Conservation (phyloP, 2,797 vertebrate genomes). For the Lacerta bilineata region DNA sequence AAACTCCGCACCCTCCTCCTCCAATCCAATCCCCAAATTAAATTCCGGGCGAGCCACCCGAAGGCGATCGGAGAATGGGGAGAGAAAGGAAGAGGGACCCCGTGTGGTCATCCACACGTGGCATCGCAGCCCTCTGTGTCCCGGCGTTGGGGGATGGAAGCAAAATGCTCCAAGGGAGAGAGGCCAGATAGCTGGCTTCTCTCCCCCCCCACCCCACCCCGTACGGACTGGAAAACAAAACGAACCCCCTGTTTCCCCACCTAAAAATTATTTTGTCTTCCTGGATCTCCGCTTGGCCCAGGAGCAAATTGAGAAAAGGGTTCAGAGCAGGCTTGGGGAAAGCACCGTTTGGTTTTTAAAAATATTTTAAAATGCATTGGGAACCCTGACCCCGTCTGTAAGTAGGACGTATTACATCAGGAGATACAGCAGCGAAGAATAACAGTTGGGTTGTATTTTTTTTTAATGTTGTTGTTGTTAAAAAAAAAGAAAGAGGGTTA, state of each 20-base stretch:
- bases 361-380: background rate
- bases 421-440: background rate
- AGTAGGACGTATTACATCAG: background rate
- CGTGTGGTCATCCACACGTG: background rate
- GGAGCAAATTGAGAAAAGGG: background rate
- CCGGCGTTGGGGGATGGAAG: background rate
- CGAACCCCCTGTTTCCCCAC: background rate
- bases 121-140: background rate
- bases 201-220: too few relatives aligned
- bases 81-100: background rate
- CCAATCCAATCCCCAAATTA: background rate
- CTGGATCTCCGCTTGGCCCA: background rate
- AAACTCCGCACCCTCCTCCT: too few relatives aligned
- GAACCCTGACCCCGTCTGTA: background rate
- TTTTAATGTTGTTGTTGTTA: background rate
- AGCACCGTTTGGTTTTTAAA: too few relatives aligned
- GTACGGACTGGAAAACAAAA: background rate
- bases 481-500: background rate
- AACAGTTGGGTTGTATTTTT: background rate
- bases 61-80: background rate
- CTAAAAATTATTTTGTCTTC: too few relatives aligned
- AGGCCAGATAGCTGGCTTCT: background rate
- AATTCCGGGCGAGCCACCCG: background rate
- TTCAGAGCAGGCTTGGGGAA: too few relatives aligned
- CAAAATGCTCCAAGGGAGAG: background rate